Percentiles rank a stretch among this genome's conserved stretches.
phyloP scores from a whole-genome alignment of 2,797 vertebrate species.

The Gila robusta region DNA sequence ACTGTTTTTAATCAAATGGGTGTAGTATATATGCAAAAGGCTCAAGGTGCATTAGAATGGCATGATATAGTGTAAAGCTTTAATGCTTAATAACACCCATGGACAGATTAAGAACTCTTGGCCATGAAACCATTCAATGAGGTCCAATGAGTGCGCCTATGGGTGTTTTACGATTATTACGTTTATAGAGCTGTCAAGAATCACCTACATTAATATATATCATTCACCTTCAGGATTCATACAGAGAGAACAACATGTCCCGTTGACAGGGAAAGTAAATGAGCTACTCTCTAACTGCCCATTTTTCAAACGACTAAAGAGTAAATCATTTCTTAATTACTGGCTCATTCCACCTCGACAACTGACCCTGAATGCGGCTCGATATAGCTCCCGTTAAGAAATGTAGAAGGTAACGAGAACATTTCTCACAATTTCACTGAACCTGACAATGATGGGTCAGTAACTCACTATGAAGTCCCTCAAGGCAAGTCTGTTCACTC shows the following conservation, averaged over 20 bases:
- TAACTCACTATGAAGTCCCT: slow-evolving; percentile 1
- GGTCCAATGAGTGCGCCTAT: neutral
- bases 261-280: slow-evolving; percentile 24
- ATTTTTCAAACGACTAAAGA: slow-evolving; percentile 24
- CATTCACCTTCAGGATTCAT: slow-evolving; percentile 26
- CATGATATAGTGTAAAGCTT: neutral
- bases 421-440: slow-evolving; percentile 30
- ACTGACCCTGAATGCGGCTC: slow-evolving; percentile 17
- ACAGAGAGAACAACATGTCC: slow-evolving; percentile 11
- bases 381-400: slow-evolving; percentile 11
- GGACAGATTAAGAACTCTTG: slow-evolving; percentile 22
- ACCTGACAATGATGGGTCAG: slow-evolving; percentile 24
- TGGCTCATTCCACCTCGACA: neutral
- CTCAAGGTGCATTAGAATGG: neutral
- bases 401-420: slow-evolving; percentile 15
- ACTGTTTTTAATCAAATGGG: no score
- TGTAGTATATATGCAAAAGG: neutral
- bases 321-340: slow-evolving; percentile 43
- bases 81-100: neutral
- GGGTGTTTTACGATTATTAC: slow-evolving; percentile 30
- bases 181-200: slow-evolving; percentile 40
- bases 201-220: slow-evolving; percentile 12
- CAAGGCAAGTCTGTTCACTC: neutral
- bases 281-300: slow-evolving; percentile 20
- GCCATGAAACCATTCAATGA: slow-evolving; percentile 21